phyloP scores from a whole-genome alignment of 2,888 invertebrate species.

The Resseliella maxima region DNA sequence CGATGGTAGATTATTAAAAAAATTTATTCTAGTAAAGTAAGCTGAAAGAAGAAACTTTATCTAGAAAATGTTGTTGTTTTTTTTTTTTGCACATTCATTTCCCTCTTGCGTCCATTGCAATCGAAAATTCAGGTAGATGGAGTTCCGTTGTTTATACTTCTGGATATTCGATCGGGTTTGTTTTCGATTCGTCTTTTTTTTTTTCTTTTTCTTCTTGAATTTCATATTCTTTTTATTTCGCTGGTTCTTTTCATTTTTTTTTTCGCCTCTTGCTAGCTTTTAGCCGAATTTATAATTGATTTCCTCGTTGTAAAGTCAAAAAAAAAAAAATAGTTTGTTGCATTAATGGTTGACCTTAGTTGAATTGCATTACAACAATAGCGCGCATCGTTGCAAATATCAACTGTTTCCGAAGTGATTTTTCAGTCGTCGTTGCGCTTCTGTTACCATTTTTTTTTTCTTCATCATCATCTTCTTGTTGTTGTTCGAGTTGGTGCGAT shows the following conservation, averaged over 20 bases:
- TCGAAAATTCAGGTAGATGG: background rate
- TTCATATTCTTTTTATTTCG: no score
- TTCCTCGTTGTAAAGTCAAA: slow-evolving; percentile 24
- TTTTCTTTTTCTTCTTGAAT: background rate
- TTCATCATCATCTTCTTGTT: background rate
- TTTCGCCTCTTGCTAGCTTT: background rate
- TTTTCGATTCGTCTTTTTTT: background rate
- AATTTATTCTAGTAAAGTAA: background rate
- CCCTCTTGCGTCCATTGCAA: background rate
- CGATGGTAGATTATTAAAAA: slow-evolving; percentile 48
- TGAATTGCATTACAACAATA: slow-evolving; percentile 6
- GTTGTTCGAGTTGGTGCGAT: background rate
- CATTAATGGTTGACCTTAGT: slow-evolving; percentile 47
- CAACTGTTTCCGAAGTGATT: slow-evolving; percentile 29
- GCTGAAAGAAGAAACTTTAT: background rate
- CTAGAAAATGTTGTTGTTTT: background rate
- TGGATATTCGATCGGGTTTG: background rate
- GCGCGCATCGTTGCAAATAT: slow-evolving; percentile 9
- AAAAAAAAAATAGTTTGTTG: slow-evolving; percentile 48
- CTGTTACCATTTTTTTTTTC: background rate
- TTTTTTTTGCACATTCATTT: background rate
- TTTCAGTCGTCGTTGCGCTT: background rate
- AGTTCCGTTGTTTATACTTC: slow-evolving; percentile 13
- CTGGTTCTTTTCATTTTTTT: background rate
- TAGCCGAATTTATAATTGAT: slow-evolving; percentile 36